These are phyloP conservation scores for Tyria jacobaeae DNA, from an alignment of 2,888 invertebrate species.

Conservation along the genomic window DNA sequence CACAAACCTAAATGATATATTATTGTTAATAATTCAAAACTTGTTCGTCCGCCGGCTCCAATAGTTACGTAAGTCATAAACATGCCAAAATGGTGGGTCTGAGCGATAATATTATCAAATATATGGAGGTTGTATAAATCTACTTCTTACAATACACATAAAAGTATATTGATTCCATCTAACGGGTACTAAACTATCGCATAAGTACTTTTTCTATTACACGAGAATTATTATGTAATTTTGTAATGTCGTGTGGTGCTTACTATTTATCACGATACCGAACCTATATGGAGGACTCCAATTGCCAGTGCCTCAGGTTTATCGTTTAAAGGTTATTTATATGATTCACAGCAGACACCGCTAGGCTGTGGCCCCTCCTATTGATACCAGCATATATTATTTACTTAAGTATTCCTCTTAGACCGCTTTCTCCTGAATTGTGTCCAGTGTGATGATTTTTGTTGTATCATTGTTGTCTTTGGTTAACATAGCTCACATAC, in stretches of 20 bases:
- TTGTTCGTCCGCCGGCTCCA: constrained; percentile 2
- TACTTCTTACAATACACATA: constrained; percentile 18
- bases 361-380: no score
- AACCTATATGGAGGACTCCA: no score
- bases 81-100: constrained; percentile 35
- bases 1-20: constrained; percentile 22
- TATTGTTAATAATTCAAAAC: constrained; percentile 46
- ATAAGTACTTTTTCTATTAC: neutral
- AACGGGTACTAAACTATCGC: neutral
- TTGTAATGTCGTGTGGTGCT: neutral
- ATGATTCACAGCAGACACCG: no score
- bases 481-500: no score
- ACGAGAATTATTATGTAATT: neutral
- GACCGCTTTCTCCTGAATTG: no score
- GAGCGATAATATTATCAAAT: constrained; percentile 38
- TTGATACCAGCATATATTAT: no score
- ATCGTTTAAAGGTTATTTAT: no score
- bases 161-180: constrained; percentile 11
- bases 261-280: no score
- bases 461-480: no score
- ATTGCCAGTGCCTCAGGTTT: no score
- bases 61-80: constrained; percentile 33
- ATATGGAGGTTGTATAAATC: constrained; percentile 31
- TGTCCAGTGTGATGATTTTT: no score
- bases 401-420: no score